Conservation (phyloP, 2,888 invertebrate species). For the Tetragnatha montana region DNA sequence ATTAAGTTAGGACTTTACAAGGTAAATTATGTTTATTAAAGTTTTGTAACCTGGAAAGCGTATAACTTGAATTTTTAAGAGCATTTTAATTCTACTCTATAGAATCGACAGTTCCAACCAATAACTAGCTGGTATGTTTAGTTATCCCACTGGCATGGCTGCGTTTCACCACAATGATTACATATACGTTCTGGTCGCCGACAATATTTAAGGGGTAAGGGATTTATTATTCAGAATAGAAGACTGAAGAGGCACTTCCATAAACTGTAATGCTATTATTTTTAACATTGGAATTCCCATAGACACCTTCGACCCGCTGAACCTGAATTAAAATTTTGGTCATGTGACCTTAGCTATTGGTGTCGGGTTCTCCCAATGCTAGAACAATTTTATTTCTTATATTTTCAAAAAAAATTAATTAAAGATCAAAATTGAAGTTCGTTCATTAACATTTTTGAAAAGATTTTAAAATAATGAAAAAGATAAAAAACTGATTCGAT, state of each 20-base stretch:
- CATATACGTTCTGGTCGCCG: slow-evolving; percentile 57
- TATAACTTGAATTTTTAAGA: neutral
- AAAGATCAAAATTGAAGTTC: no score
- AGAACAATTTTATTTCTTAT: no score
- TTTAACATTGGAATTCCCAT: no score
- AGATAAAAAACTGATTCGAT: no score
- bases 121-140: slow-evolving; percentile 29
- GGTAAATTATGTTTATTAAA: slow-evolving; percentile 21
- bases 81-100: neutral
- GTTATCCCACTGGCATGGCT: slow-evolving; percentile 19
- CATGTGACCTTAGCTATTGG: no score
- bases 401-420: no score
- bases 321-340: no score
- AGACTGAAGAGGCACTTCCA: neutral
- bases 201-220: slow-evolving; percentile 46
- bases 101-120: neutral
- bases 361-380: no score
- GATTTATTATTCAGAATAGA: no score
- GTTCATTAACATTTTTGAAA: no score
- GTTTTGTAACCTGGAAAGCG: neutral
- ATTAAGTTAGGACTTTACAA: slow-evolving; percentile 41
- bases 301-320: no score
- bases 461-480: no score
- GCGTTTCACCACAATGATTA: slow-evolving; percentile 42
- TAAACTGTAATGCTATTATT: neutral